Percentiles rank a stretch among this genome's conserved stretches.
These are phyloP conservation scores for Serranus cabrilla DNA, from an alignment of 2,797 vertebrate genomes.

Conservation along the genomic window DNA sequence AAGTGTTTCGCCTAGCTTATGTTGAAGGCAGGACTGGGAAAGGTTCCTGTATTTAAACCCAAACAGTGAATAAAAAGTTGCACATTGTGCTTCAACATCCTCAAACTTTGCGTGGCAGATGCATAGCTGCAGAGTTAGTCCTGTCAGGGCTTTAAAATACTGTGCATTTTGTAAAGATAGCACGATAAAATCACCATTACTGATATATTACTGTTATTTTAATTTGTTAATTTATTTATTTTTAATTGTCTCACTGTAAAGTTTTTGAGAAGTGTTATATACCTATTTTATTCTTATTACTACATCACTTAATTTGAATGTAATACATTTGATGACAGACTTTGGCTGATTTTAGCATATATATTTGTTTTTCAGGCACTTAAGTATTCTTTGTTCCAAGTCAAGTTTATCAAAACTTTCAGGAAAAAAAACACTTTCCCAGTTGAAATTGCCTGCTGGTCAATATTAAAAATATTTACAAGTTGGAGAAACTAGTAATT, in stretches of 20 bases:
- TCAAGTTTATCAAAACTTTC: background rate
- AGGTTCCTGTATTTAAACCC: background rate
- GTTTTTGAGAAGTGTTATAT: background rate
- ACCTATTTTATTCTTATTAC: background rate
- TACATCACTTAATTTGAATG: background rate
- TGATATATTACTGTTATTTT: background rate
- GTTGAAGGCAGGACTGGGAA: background rate
- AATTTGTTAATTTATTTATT: background rate
- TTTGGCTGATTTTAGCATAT: background rate
- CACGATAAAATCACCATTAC: background rate
- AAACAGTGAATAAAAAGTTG: too few relatives aligned
- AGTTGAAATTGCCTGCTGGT: background rate
- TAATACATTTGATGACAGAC: background rate
- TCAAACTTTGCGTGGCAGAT: background rate
- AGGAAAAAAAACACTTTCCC: background rate
- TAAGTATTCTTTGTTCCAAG: background rate
- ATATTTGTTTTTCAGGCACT: background rate
- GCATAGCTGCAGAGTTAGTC: background rate
- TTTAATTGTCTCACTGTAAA: background rate
- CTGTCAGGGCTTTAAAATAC: background rate
- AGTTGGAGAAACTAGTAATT: background rate
- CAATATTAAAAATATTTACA: background rate
- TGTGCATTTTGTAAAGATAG: background rate
- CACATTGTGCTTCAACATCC: background rate
- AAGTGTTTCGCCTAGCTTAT: too few relatives aligned